These are phyloP conservation scores for Myrmophylax atrothorax DNA, from an alignment of 2,113 vertebrate species.

Conservation along the genomic window DNA sequence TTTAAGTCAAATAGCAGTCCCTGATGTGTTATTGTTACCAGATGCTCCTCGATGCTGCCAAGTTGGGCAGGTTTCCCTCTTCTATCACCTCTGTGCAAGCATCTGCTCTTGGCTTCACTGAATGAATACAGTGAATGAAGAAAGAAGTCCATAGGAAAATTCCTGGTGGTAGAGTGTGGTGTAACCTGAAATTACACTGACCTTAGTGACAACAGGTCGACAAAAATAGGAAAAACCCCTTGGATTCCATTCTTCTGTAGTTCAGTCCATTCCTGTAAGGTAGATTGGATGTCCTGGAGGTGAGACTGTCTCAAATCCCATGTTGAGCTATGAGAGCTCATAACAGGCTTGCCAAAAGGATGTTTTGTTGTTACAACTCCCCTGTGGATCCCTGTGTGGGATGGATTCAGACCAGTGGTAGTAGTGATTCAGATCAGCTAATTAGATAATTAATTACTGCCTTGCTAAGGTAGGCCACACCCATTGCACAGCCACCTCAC, in stretches of 20 bases:
- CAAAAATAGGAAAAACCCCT: background rate
- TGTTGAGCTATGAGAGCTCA: background rate
- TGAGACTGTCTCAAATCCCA: background rate
- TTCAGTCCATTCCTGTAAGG: background rate
- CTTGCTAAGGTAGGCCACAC: background rate
- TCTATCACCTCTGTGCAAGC: background rate
- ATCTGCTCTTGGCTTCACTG: background rate
- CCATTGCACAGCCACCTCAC: background rate
- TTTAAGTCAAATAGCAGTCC: background rate
- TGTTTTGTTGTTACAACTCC: background rate
- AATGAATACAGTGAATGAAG: background rate
- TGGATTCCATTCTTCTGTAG: background rate
- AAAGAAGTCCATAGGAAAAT: background rate
- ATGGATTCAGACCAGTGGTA: background rate
- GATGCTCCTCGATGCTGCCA: background rate
- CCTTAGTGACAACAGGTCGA: background rate
- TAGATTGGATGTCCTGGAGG: background rate
- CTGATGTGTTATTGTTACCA: constrained; percentile 12
- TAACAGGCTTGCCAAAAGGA: background rate
- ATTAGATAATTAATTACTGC: background rate
- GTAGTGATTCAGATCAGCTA: background rate
- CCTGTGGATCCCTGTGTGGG: background rate
- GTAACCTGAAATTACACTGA: background rate
- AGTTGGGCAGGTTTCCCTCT: background rate
- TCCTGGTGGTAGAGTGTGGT: background rate